phyloP scores from a whole-genome alignment of 1,140 invertebrate genomes.

The Sinonovacula constricta region DNA sequence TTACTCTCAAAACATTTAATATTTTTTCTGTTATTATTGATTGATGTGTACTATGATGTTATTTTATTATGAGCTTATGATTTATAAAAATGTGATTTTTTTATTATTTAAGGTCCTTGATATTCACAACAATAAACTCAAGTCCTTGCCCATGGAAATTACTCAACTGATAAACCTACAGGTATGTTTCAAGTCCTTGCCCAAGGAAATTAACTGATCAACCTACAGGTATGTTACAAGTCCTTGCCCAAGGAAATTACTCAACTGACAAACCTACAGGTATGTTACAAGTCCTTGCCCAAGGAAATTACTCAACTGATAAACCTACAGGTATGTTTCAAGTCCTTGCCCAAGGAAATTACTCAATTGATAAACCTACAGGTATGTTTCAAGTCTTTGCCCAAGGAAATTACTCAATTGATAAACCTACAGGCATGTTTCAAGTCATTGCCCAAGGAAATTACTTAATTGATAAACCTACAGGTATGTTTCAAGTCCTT shows the following conservation, averaged over 20 bases:
- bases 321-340: background rate
- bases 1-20: background rate
- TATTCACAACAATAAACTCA: slow-evolving; percentile 86
- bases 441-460: no score
- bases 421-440: no score
- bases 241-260: background rate
- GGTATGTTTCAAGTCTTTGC: background rate
- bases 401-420: no score
- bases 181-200: no score
- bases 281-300: background rate
- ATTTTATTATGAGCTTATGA: slow-evolving; percentile 9
- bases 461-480: no score
- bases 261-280: background rate
- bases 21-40: background rate
- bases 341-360: no score
- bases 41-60: background rate
- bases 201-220: slow-evolving; percentile 74
- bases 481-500: no score
- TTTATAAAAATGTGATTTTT: background rate
- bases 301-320: background rate
- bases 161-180: slow-evolving; percentile 78
- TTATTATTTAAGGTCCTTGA: slow-evolving; percentile 82
- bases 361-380: background rate
- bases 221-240: background rate
- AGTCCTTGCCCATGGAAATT: slow-evolving; percentile 84